Base-by-base conservation (phyloP, 2,113 vertebrate genomes). In the Urocolius indicus region DNA sequence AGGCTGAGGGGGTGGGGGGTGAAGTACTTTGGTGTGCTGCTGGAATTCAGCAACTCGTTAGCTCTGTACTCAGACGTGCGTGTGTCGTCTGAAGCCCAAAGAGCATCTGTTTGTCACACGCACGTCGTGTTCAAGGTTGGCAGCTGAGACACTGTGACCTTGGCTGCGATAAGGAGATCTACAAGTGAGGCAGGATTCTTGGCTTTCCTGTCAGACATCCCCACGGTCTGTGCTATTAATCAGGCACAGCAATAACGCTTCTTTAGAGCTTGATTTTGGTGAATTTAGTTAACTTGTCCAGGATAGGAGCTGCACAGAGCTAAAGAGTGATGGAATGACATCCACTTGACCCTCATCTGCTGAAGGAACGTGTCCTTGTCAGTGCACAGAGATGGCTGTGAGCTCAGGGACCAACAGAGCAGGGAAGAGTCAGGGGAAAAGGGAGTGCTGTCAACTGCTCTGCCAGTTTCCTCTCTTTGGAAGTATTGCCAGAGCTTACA, bases 281-380 rank as follows among this genome's bases (percentile, higher is more conserved):
- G 68, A 74, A 74, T 95, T 77, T 86, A n/a, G 90, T 81, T 94
- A 94, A 81, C 96, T 97, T 91, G 93, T 75, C 10, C 32, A 0
- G 27, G 69, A 45, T 65, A 59, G 78, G 54, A 86, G 58, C 59
- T 96, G 88, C 6, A 6, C 72, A 86, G 92, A 89, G 26, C 49
- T 54, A 13, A 65, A 65, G 16, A 69, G 67, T 77, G 30, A 34
- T 0, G 4, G 65, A 75, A 30, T 12, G n/a, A 52, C 41, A 29
- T 94, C 77, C 75, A 72, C 80, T 90, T 89, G 89, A 91, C 93
- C 83, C 38, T 92, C 41, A 32, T 71, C 80, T 78, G 83, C 68
- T 1, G 26, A 71, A 86, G 61, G 83, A 89, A 41, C 13, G 0
- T 68, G 94, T 87, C 83, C 80, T 94, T 93, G 93, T 90, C 76